A percentile compares a stretch with the other conserved stretches of the same genome.
phyloP scores from a whole-genome alignment of 2,113 vertebrate genomes.

The Zosterops lateralis region DNA sequence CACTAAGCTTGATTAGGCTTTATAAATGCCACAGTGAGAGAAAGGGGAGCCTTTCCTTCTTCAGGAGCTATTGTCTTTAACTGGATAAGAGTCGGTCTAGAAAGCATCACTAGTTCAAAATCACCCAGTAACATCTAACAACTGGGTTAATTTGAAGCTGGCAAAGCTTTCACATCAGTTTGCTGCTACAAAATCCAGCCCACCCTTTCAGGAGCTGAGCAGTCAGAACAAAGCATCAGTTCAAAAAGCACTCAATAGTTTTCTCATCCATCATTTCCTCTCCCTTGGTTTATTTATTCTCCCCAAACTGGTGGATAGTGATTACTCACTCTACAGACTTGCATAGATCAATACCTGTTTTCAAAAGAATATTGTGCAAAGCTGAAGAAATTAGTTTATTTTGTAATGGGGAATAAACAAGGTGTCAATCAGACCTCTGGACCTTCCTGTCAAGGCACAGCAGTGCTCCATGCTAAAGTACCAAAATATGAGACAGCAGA shows the following conservation, averaged over 20 bases:
- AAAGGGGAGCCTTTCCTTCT: background rate
- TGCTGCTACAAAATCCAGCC: constrained; percentile 6
- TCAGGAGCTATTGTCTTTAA: background rate
- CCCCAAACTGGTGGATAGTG: constrained; percentile 63
- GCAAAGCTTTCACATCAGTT: constrained; percentile 10
- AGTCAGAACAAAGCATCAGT: constrained; percentile 25
- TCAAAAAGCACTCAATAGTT: constrained; percentile 31
- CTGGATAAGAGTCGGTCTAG: background rate
- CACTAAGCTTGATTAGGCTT: background rate
- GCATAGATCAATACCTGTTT: constrained; percentile 71
- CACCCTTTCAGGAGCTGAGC: constrained; percentile 35
- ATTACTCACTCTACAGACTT: constrained; percentile 64
- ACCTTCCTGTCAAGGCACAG: constrained; percentile 3
- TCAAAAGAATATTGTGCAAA: constrained; percentile 58
- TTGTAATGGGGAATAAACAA: constrained; percentile 61
- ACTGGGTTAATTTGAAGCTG: background rate
- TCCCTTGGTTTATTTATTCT: constrained; percentile 48
- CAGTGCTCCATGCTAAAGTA: background rate
- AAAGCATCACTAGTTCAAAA: background rate
- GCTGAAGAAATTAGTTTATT: constrained; percentile 74
- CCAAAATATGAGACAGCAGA: background rate
- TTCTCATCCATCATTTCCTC: constrained; percentile 69
- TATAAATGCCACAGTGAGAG: background rate
- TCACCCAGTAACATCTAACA: background rate
- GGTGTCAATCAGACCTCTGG: constrained; percentile 55